phyloP scores from a whole-genome alignment of 2,113 vertebrate species.

The Crotalus tigris region DNA sequence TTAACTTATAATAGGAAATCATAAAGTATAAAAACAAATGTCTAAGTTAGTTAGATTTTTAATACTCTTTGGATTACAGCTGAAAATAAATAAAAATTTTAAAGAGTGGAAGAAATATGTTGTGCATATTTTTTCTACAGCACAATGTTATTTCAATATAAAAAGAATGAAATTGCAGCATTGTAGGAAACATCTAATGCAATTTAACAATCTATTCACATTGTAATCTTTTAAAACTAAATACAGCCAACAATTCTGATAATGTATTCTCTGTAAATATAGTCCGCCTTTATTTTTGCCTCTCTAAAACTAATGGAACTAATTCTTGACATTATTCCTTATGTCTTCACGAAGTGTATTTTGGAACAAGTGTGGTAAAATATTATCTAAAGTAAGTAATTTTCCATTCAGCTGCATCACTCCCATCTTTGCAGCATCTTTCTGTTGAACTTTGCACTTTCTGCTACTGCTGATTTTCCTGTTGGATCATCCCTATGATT shows the following conservation, averaged over 20 bases:
- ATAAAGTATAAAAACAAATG: background rate
- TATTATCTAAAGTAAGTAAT: background rate
- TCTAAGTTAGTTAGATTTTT: conserved; percentile 17
- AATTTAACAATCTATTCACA: background rate
- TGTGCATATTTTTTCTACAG: conserved; percentile 15
- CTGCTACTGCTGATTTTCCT: background rate
- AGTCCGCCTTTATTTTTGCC: too few species aligned
- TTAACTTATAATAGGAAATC: conserved; percentile 21
- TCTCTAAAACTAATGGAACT: background rate
- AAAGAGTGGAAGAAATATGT: conserved; percentile 22
- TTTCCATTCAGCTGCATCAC: background rate
- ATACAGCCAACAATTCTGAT: background rate
- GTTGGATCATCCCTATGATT: background rate
- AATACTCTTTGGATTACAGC: background rate
- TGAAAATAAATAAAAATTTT: conserved; percentile 25
- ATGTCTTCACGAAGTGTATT: background rate
- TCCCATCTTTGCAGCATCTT: background rate
- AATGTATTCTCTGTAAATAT: background rate
- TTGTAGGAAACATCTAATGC: background rate
- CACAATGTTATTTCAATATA: background rate
- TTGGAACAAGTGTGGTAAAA: background rate
- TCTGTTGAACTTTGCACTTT: background rate
- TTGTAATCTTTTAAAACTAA: background rate
- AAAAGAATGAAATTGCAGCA: conserved; percentile 6
- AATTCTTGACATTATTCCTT: background rate